phyloP scores from a whole-genome alignment of 2,113 vertebrate genomes.

The Empidonax alnorum region DNA sequence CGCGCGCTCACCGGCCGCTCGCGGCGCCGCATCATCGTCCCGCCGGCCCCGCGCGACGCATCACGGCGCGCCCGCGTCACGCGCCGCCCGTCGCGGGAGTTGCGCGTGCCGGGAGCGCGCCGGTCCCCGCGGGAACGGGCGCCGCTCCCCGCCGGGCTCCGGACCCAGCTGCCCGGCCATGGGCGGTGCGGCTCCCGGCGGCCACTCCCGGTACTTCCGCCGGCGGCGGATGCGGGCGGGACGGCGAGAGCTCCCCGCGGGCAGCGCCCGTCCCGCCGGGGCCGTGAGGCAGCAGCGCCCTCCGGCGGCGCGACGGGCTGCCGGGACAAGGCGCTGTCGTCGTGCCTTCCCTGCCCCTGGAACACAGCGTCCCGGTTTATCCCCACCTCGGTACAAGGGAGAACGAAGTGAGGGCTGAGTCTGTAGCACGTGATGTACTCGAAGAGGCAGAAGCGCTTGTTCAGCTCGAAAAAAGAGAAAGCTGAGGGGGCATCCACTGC shows the following conservation, averaged over 20 bases:
- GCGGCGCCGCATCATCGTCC: no score
- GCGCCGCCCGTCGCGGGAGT: no score
- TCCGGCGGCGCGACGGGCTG: background rate
- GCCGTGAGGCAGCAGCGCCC: background rate
- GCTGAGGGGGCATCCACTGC: rapidly evolving
- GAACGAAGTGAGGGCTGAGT: background rate
- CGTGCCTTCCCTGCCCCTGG: rapidly evolving
- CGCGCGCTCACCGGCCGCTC: no score
- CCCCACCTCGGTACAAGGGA: rapidly evolving
- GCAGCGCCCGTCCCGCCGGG: background rate
- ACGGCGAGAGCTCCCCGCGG: background rate
- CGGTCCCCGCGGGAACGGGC: no score
- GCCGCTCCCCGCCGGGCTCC: no score
- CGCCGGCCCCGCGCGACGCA: no score
- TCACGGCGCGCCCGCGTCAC: no score
- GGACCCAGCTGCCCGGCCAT: background rate
- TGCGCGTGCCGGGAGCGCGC: no score
- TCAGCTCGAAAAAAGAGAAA: background rate
- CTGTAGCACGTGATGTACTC: rapidly evolving
- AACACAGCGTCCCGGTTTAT: rapidly evolving
- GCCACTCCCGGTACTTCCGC: no score
- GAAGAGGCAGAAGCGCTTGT: background rate
- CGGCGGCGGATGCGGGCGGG: background rate
- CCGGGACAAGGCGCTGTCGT: rapidly evolving
- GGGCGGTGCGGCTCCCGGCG: background rate